Evolutionary conservation across 2,888 invertebrate species (phyloP).

Genomic region (Nephrotoma flavescens): DNA sequence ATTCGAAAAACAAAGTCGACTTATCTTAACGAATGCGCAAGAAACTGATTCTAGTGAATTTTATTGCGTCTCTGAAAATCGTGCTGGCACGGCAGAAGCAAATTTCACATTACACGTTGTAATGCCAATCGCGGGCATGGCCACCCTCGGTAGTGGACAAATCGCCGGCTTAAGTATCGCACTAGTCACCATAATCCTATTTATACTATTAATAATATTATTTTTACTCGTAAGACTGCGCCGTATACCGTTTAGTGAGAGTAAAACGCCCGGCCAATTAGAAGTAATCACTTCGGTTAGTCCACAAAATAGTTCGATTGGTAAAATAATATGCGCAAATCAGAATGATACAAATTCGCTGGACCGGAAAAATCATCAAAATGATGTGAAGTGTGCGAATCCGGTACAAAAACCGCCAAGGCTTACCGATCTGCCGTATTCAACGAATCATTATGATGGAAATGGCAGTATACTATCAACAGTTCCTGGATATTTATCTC

Average conservation of each 20-base stretch:
- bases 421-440: constrained; percentile 50
- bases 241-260: constrained; percentile 56
- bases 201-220: constrained; percentile 56
- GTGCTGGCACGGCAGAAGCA: constrained; percentile 73
- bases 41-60: constrained; percentile 72
- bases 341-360: constrained; percentile 22
- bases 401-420: constrained; percentile 59
- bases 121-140: constrained; percentile 62
- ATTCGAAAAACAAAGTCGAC: constrained; percentile 57
- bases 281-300: constrained; percentile 54
- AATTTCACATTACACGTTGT: constrained; percentile 79
- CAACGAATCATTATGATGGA: constrained; percentile 53
- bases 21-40: constrained; percentile 68
- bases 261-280: constrained; percentile 59
- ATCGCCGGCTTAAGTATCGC: constrained; percentile 76
- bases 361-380: constrained; percentile 27
- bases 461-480: constrained; percentile 48
- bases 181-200: constrained; percentile 58
- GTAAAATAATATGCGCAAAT: constrained; percentile 32
- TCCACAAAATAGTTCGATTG: constrained; percentile 35
- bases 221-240: constrained; percentile 60
- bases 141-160: constrained; percentile 67
- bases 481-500: constrained; percentile 55
- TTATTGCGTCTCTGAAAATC: constrained; percentile 80
- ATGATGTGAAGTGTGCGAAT: constrained; percentile 37